These are phyloP conservation scores for Dipodomys ordii DNA, from an alignment of 2,113 vertebrate genomes.

Conservation along the genomic window DNA sequence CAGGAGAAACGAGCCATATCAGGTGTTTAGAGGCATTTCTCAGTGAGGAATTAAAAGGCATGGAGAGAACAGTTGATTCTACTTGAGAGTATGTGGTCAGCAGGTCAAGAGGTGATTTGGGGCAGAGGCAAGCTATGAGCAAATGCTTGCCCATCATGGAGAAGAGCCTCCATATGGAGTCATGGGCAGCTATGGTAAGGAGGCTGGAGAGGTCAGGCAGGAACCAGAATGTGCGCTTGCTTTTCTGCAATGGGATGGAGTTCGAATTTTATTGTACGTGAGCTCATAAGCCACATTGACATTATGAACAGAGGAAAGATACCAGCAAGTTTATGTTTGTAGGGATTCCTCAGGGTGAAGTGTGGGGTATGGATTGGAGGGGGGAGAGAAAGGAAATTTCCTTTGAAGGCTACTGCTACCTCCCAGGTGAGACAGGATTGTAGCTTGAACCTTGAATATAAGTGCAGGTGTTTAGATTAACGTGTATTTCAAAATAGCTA, in stretches of 20 bases:
- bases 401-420: not conserved
- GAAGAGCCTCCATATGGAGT: not conserved
- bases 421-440: not conserved
- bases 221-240: not conserved
- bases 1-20: not conserved
- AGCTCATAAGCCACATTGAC: slow-evolving; percentile 5
- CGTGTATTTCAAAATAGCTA: not conserved
- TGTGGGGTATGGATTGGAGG: not conserved
- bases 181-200: not conserved
- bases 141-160: slow-evolving; percentile 9
- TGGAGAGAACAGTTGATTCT: not conserved
- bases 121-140: slow-evolving; percentile 34
- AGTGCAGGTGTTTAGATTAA: not conserved
- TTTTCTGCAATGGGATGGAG: not conserved
- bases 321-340: not conserved
- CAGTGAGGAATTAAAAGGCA: not conserved
- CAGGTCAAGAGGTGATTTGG: not conserved
- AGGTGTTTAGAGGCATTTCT: slow-evolving; percentile 21
- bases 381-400: not conserved
- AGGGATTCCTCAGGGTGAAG: not conserved
- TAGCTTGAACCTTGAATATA: not conserved
- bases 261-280: slow-evolving; percentile 21
- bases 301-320: not conserved
- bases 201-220: not conserved
- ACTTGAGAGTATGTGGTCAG: not conserved